Conservation (phyloP, 2,113 vertebrate species). For the Crotalus viridis region DNA sequence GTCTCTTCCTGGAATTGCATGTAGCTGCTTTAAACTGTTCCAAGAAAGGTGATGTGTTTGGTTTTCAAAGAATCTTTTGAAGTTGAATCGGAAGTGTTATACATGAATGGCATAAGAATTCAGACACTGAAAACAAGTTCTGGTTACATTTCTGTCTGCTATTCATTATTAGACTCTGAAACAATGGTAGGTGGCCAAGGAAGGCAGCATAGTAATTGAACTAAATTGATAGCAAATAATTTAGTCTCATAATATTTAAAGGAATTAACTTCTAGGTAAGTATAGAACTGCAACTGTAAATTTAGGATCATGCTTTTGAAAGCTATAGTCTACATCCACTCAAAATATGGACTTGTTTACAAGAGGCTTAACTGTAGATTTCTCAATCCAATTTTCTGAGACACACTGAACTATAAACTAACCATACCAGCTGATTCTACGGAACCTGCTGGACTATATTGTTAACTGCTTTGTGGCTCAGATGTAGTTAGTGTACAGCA, state of each 20-base stretch:
- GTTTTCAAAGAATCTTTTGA: not conserved
- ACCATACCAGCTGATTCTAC: not conserved
- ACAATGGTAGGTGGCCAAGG: not conserved
- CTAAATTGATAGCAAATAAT: not conserved
- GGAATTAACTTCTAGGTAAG: not conserved
- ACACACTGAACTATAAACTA: not conserved
- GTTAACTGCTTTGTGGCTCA: not conserved
- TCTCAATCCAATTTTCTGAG: not conserved
- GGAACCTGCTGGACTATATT: not conserved
- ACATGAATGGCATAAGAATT: not conserved
- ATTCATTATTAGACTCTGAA: not conserved
- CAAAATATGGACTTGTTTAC: not conserved
- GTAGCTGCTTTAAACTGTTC: not conserved
- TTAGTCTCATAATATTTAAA: not conserved
- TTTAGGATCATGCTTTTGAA: not conserved
- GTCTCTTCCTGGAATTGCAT: not conserved
- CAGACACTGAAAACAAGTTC: not conserved
- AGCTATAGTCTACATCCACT: too few relatives aligned
- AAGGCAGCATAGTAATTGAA: not conserved
- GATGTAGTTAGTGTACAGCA: not conserved
- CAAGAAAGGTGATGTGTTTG: not conserved
- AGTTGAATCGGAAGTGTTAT: not conserved
- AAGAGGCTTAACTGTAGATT: not conserved
- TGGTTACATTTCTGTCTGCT: not conserved
- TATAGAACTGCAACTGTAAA: not conserved